Conservation (phyloP, 2,797 vertebrate species). For the Knipowitschia caucasica region DNA sequence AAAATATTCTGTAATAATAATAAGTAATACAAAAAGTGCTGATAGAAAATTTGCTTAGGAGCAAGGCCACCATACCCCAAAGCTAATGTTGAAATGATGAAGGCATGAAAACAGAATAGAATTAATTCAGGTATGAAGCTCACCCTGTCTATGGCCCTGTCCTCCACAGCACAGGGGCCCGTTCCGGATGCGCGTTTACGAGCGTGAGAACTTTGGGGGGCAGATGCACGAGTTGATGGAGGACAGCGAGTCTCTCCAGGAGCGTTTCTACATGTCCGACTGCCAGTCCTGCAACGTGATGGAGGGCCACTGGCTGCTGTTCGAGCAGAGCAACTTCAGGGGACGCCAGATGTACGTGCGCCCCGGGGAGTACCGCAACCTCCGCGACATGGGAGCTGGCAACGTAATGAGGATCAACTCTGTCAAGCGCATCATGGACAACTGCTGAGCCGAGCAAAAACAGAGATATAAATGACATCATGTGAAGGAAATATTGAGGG, state of each 20-base stretch:
- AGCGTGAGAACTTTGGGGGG: conserved; percentile 66
- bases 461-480: neutral
- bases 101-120: too few relatives aligned
- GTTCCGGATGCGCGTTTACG: conserved; percentile 62
- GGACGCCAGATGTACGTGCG: conserved; percentile 63
- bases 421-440: conserved; percentile 49
- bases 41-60: too few relatives aligned
- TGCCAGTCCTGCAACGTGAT: conserved; percentile 69
- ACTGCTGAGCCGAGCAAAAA: conserved; percentile 35
- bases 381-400: conserved; percentile 42
- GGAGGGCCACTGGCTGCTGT: conserved; percentile 72
- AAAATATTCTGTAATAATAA: too few relatives aligned
- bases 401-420: conserved; percentile 46
- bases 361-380: conserved; percentile 65
- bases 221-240: conserved; percentile 65
- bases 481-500: neutral
- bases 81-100: too few relatives aligned
- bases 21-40: too few relatives aligned
- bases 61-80: too few relatives aligned
- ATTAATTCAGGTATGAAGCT: too few relatives aligned
- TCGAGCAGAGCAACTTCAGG: conserved; percentile 59
- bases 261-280: conserved; percentile 55
- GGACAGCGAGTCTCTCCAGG: conserved; percentile 61
- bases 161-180: conserved; percentile 57
- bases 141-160: too few relatives aligned